Evolutionary conservation across 2,797 vertebrate genomes (phyloP).

Genomic region (Eptatretus atami): DNA sequence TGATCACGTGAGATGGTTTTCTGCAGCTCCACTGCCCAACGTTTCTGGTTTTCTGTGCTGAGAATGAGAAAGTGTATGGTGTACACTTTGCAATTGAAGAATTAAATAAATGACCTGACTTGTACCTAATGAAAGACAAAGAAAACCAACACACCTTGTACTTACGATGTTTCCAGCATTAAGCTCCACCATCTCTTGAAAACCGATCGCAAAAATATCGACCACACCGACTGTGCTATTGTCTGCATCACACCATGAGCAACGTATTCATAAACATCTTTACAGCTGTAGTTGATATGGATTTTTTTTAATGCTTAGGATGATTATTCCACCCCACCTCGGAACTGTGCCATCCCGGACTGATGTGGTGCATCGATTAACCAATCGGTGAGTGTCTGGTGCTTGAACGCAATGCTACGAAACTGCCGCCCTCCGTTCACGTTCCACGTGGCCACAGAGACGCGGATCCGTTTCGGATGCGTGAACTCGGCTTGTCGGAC

Average conservation of each 20-base stretch:
- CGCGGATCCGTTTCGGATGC: constrained; percentile 44
- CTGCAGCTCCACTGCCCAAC: constrained; percentile 94
- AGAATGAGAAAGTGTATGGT: constrained; percentile 8
- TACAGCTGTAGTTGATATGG: neutral
- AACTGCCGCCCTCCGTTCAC: constrained; percentile 94
- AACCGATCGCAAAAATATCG: constrained; percentile 90
- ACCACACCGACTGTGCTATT: constrained; percentile 21
- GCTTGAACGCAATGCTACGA: constrained; percentile 80
- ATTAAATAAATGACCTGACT: too few relatives aligned
- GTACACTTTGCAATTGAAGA: too few relatives aligned
- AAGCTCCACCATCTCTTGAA: constrained; percentile 98
- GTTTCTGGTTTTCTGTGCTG: constrained; percentile 93
- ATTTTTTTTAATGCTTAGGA: too few relatives aligned
- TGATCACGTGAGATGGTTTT: constrained; percentile 76
- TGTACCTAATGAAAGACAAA: too few relatives aligned
- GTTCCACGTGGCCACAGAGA: constrained; percentile 75
- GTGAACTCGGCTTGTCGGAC: constrained; percentile 75
- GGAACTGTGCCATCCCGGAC: constrained; percentile 49
- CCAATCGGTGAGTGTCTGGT: constrained; percentile 94
- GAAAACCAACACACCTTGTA: constrained; percentile 28
- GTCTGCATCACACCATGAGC: constrained; percentile 21
- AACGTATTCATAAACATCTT: neutral
- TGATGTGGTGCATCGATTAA: constrained; percentile 60
- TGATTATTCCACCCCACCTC: constrained; percentile 22
- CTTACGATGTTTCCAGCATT: constrained; percentile 96